phyloP scores from a whole-genome alignment of 1,140 invertebrate genomes.

The Trichoplusia ni region DNA sequence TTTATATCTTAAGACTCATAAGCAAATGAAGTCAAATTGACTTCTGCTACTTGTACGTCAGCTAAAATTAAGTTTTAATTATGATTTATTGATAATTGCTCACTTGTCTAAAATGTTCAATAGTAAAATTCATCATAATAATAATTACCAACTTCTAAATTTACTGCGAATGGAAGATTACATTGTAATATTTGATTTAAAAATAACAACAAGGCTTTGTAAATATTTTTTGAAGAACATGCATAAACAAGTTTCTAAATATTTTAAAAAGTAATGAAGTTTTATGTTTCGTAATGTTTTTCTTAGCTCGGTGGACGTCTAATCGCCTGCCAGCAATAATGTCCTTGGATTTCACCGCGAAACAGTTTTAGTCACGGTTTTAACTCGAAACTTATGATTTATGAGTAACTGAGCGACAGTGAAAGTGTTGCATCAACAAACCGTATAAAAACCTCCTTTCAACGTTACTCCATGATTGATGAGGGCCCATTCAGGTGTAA shows the following conservation, averaged over 20 bases:
- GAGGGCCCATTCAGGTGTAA: constrained; percentile 49
- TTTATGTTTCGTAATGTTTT: constrained; percentile 17
- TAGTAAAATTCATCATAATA: too few species aligned
- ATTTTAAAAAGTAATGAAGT: not conserved
- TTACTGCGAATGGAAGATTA: too few species aligned
- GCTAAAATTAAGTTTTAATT: too few species aligned
- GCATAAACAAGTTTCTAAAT: not conserved
- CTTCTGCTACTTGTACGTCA: too few species aligned
- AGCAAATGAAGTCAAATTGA: too few species aligned
- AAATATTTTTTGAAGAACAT: too few species aligned
- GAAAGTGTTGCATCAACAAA: constrained; percentile 60
- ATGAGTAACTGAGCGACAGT: constrained; percentile 47
- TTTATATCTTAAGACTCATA: too few species aligned
- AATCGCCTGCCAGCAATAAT: constrained; percentile 23
- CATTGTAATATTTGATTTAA: too few species aligned
- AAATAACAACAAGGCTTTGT: too few species aligned
- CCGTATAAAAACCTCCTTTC: constrained; percentile 47
- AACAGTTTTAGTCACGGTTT: constrained; percentile 33
- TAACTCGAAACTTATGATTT: constrained; percentile 53
- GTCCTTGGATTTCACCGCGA: constrained; percentile 42
- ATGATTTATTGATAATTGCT: too few species aligned
- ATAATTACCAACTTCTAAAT: too few species aligned
- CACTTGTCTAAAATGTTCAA: too few species aligned
- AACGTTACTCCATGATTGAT: constrained; percentile 61
- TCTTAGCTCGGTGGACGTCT: constrained; percentile 6